phyloP scores from a whole-genome alignment of 2,113 vertebrate species.

The Sceloporus undulatus region DNA sequence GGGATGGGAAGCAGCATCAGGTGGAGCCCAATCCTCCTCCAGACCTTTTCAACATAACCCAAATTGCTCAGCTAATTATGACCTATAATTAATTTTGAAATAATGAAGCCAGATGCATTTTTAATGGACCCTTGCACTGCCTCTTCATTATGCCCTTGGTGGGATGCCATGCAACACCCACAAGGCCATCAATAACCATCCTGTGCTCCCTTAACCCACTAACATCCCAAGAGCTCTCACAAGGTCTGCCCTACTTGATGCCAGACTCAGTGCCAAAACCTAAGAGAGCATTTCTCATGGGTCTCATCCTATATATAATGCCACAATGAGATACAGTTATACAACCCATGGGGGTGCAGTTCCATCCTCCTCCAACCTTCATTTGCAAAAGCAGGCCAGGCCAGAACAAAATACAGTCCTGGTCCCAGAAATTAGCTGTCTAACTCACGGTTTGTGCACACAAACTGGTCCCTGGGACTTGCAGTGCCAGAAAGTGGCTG shows the following conservation, averaged over 20 bases:
- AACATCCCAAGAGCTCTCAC: neutral
- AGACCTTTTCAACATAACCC: neutral
- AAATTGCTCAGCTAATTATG: neutral
- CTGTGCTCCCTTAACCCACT: neutral
- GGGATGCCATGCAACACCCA: too few relatives aligned
- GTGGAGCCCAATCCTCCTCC: neutral
- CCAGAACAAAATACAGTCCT: constrained; percentile 18
- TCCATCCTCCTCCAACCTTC: constrained; percentile 14
- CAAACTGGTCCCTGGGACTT: neutral
- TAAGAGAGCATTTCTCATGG: neutral
- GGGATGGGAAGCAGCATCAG: neutral
- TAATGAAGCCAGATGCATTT: neutral
- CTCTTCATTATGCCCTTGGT: neutral
- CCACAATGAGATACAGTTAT: constrained; percentile 45
- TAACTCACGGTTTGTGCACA: neutral
- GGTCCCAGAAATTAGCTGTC: neutral
- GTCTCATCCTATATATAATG: constrained; percentile 50
- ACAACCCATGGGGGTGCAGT: constrained; percentile 9
- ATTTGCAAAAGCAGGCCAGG: constrained; percentile 63
- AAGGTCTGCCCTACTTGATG: neutral
- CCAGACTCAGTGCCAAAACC: neutral
- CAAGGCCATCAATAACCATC: neutral
- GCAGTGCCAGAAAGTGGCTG: neutral
- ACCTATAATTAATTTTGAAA: constrained; percentile 17
- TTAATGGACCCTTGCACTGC: neutral